These are phyloP conservation scores for Piaya cayana DNA, from an alignment of 2,113 vertebrate genomes.

Conservation along the genomic window DNA sequence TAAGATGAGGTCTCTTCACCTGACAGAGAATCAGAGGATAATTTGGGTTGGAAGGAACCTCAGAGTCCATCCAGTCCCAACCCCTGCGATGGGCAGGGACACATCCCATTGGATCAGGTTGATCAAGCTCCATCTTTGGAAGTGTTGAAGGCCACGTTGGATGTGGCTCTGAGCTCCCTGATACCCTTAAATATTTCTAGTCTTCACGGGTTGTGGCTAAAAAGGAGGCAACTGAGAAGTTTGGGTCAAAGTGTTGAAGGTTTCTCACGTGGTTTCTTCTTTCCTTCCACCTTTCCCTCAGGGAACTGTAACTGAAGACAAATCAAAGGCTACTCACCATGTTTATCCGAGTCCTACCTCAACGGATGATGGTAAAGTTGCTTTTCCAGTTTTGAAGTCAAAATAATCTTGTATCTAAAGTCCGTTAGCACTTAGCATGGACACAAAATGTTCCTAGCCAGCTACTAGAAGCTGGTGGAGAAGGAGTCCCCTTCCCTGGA, in stretches of 20 bases:
- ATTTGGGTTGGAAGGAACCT: too few species aligned
- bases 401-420: not conserved
- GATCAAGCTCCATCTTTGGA: too few species aligned
- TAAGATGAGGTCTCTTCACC: not conserved
- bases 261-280: not conserved
- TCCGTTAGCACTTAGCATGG: rapidly evolving
- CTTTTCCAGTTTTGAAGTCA: not conserved
- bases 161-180: not conserved
- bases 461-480: not conserved
- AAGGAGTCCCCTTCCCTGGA: too few species aligned
- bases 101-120: too few species aligned
- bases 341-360: constrained; percentile 87
- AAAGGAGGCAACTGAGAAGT: not conserved
- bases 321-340: constrained; percentile 93
- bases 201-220: not conserved
- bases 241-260: not conserved
- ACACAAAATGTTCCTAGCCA: rapidly evolving
- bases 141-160: too few species aligned
- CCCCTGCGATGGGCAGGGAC: too few species aligned
- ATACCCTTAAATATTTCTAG: not conserved
- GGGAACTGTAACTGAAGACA: constrained; percentile 95
- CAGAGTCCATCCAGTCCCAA: too few species aligned
- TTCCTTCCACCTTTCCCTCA: constrained; percentile 36
- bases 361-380: constrained; percentile 87
- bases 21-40: too few species aligned